A percentile compares a stretch with the other conserved stretches of the same genome.
Evolutionary conservation across 2,888 invertebrate species (phyloP).

Genomic region (Agrochola lychnidis): DNA sequence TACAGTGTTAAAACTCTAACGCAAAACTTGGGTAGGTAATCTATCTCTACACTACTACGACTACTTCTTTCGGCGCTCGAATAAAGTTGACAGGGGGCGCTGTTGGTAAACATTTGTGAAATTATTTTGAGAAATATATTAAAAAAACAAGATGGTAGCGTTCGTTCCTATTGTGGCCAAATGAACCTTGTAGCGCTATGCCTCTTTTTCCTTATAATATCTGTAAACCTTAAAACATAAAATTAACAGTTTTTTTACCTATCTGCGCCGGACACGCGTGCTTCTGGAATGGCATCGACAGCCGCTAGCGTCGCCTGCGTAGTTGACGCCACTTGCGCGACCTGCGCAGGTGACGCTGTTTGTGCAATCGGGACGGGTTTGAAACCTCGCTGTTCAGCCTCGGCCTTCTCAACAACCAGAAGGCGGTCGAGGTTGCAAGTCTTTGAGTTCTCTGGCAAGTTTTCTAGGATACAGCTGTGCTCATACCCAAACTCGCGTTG

Average conservation of each 20-base stretch:
- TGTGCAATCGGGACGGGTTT: constrained; percentile 26
- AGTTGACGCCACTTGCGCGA: constrained; percentile 18
- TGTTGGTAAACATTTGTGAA: neutral
- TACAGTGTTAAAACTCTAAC: neutral
- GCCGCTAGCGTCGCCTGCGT: neutral
- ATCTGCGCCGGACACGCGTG: constrained; percentile 25
- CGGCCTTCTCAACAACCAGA: constrained; percentile 71
- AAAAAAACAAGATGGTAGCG: neutral
- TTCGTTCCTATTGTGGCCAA: neutral
- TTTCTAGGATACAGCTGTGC: constrained; percentile 66
- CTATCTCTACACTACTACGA: neutral
- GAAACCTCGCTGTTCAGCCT: constrained; percentile 41
- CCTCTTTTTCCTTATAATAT: neutral
- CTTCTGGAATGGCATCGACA: neutral
- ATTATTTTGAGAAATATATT: neutral
- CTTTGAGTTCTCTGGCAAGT: constrained; percentile 69
- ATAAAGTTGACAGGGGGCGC: neutral
- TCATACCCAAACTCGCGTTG: constrained; percentile 74
- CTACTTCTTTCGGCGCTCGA: too few relatives aligned
- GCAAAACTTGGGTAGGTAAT: neutral
- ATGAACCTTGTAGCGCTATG: neutral
- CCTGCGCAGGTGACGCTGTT: neutral
- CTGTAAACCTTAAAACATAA: neutral
- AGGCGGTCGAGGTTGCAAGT: constrained; percentile 78
- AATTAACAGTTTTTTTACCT: constrained; percentile 8